Conservation (phyloP, 2,797 vertebrate genomes). For the Danio albolineatus region DNA sequence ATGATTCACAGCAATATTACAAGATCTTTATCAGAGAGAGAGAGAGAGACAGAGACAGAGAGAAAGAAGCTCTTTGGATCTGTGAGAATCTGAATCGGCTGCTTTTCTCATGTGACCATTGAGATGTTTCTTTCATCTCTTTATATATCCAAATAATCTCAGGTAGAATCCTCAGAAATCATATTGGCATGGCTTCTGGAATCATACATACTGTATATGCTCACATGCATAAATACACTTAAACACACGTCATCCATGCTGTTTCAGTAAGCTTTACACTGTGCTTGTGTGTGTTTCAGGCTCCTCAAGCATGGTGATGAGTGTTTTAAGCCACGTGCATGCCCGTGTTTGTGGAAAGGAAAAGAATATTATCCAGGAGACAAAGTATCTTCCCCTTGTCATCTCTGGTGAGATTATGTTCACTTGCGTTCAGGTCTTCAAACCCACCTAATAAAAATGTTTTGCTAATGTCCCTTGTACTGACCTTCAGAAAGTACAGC, state of each 20-base stretch:
- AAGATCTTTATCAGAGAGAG: slow-evolving; percentile 77
- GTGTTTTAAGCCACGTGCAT: slow-evolving; percentile 87
- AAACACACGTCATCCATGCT: not conserved
- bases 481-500: too few species aligned
- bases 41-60: slow-evolving; percentile 64
- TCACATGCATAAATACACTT: not conserved
- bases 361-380: slow-evolving; percentile 96
- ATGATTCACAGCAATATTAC: slow-evolving; percentile 78
- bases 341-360: slow-evolving; percentile 95
- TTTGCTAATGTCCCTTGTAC: too few species aligned
- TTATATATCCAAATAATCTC: slow-evolving; percentile 1
- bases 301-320: slow-evolving; percentile 91
- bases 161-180: slow-evolving; percentile 1
- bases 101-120: slow-evolving; percentile 74
- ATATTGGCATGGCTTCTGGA: not conserved
- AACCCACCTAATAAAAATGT: too few species aligned
- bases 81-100: slow-evolving; percentile 75
- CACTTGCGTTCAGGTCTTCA: not conserved
- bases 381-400: slow-evolving; percentile 88
- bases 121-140: slow-evolving; percentile 26
- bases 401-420: slow-evolving; percentile 86
- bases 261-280: not conserved
- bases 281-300: slow-evolving; percentile 70
- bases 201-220: not conserved
- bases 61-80: slow-evolving; percentile 64